Evolutionary conservation across 2,888 invertebrate genomes (phyloP).

Genomic region (Exocentrus adspersus): DNA sequence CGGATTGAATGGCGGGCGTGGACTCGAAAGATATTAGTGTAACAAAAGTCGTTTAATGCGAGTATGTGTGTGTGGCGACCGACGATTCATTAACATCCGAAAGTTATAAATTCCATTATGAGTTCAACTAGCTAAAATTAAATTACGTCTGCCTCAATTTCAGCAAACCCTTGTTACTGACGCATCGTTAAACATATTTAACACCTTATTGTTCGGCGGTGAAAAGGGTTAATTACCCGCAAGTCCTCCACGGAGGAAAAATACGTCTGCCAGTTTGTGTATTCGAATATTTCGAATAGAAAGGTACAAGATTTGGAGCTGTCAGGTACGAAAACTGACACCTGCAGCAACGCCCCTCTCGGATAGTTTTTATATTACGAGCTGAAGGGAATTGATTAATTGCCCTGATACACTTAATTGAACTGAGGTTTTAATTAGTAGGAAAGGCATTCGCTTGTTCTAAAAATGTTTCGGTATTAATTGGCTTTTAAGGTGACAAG

Average conservation of each 20-base stretch:
- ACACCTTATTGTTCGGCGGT: neutral
- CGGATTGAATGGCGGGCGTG: too few species aligned
- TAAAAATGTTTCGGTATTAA: slow-evolving; percentile 5
- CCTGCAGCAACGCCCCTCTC: neutral
- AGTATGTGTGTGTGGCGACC: too few species aligned
- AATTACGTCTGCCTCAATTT: neutral
- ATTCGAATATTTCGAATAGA: too few species aligned
- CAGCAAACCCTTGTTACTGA: neutral
- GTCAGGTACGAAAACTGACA: too few species aligned
- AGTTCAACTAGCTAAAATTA: slow-evolving; percentile 1
- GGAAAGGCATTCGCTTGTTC: neutral
- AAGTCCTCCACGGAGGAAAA: neutral
- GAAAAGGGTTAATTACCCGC: neutral
- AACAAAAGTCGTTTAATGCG: too few species aligned
- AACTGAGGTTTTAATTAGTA: neutral
- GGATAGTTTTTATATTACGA: neutral
- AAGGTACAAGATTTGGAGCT: too few species aligned
- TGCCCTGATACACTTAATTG: too few species aligned
- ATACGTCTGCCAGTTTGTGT: neutral
- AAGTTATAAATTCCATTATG: neutral
- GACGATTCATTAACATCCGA: neutral
- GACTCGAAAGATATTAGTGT: too few species aligned
- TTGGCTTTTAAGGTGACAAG: slow-evolving; percentile 2
- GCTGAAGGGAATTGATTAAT: too few species aligned
- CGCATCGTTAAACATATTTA: slow-evolving; percentile 3